Evolutionary conservation across 1,140 invertebrate species (phyloP).

Genomic region (Pissodes strobi): DNA sequence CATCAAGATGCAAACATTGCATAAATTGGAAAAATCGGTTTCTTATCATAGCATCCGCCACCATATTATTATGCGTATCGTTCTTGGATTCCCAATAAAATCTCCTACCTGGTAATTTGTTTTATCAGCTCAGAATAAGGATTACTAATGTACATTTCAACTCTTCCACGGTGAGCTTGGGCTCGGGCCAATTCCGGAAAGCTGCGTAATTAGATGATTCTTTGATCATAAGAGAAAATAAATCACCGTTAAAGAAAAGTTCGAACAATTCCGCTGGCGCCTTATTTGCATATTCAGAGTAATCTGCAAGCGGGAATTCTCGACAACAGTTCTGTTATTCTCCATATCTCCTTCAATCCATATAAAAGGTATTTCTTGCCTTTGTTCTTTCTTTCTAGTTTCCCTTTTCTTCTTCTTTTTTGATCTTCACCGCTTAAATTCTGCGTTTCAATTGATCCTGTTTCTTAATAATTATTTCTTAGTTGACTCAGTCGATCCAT

Average conservation of each 20-base stretch:
- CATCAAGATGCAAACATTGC: neutral
- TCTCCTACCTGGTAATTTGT: no score
- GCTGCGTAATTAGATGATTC: no score
- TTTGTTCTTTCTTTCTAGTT: neutral
- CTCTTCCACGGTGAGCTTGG: neutral
- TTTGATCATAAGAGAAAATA: no score
- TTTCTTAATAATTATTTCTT: no score
- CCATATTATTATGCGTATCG: slow-evolving; percentile 6
- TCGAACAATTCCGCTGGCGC: neutral
- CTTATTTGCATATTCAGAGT: neutral
- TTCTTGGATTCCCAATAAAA: no score
- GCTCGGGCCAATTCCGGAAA: no score
- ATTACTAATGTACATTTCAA: slow-evolving; percentile 3
- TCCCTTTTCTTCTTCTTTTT: neutral
- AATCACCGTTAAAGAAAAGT: no score
- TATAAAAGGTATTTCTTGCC: no score
- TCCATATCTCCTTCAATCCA: neutral
- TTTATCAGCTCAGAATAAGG: neutral
- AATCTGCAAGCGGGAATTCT: neutral
- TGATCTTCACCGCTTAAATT: neutral
- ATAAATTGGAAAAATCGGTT: no score
- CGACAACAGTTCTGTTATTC: neutral
- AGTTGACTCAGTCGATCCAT: slow-evolving; percentile 1
- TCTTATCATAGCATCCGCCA: no score
- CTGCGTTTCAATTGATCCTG: neutral